These are phyloP conservation scores for Mesembrinibis cayennensis DNA, from an alignment of 2,113 vertebrate genomes.

Conservation along the genomic window DNA sequence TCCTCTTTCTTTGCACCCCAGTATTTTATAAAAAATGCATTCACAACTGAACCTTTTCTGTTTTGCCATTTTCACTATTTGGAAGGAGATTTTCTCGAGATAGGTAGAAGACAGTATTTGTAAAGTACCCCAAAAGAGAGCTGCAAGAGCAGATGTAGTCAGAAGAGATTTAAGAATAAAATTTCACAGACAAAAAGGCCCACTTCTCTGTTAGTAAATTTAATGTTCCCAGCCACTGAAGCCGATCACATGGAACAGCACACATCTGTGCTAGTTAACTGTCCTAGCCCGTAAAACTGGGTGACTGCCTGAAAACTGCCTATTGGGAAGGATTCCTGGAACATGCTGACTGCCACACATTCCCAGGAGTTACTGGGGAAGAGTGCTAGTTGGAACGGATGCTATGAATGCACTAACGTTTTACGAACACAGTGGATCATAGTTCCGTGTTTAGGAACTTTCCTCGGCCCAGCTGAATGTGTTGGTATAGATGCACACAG, in stretches of 20 bases:
- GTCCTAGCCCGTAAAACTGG: not conserved
- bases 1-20: not conserved
- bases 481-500: not conserved
- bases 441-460: not conserved
- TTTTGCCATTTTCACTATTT: not conserved
- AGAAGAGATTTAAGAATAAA: not conserved
- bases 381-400: not conserved
- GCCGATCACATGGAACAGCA: not conserved
- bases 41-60: not conserved
- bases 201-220: not conserved
- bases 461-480: not conserved
- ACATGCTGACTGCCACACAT: slow-evolving; percentile 24
- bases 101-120: not conserved
- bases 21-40: not conserved
- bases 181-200: not conserved
- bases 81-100: not conserved
- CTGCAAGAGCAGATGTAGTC: not conserved
- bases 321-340: slow-evolving; percentile 27
- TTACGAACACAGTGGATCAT: not conserved
- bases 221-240: not conserved
- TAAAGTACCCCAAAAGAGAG: not conserved
- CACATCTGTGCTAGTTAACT: not conserved
- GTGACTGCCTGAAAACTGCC: slow-evolving; percentile 31
- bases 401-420: not conserved
- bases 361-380: slow-evolving; percentile 21